A percentile compares a stretch with the other conserved stretches of the same genome.
Evolutionary conservation across 2,797 vertebrate genomes (phyloP).

Genomic region (Prionace glauca): DNA sequence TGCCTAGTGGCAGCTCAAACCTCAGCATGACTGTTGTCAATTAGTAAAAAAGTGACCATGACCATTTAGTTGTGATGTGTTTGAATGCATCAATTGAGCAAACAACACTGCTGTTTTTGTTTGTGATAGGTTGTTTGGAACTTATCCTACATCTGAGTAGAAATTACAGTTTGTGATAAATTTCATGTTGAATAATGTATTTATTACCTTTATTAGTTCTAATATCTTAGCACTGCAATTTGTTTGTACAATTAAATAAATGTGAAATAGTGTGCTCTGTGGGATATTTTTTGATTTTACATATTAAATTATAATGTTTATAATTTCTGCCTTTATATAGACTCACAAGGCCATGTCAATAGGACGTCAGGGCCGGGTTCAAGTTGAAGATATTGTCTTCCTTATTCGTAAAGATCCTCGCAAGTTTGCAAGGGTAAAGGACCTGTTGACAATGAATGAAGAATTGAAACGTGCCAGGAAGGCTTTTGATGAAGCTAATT

Average conservation of each 20-base stretch:
- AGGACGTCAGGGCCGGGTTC: constrained; percentile 88
- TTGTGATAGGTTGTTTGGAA: not conserved
- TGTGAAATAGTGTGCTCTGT: not conserved
- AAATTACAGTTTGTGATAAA: not conserved
- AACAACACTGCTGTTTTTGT: not conserved
- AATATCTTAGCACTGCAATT: not conserved
- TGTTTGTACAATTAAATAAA: not conserved
- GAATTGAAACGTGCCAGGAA: constrained; percentile 93
- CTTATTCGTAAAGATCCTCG: constrained; percentile 91
- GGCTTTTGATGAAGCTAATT: constrained; percentile 94
- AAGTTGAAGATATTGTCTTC: constrained; percentile 97
- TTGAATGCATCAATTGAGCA: not conserved
- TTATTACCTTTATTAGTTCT: not conserved
- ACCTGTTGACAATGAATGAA: constrained; percentile 96
- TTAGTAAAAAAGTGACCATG: not conserved
- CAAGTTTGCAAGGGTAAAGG: constrained; percentile 94
- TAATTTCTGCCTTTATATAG: constrained; percentile 48
- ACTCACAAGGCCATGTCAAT: constrained; percentile 98
- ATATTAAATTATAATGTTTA: not conserved
- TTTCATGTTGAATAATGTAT: not conserved
- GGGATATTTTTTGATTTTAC: not conserved
- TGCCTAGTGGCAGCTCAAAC: not conserved
- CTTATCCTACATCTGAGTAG: not conserved
- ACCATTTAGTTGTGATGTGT: not conserved
- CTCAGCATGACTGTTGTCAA: not conserved